Conservation (phyloP, 1,140 invertebrate genomes). For the Rhynchophorus ferrugineus region DNA sequence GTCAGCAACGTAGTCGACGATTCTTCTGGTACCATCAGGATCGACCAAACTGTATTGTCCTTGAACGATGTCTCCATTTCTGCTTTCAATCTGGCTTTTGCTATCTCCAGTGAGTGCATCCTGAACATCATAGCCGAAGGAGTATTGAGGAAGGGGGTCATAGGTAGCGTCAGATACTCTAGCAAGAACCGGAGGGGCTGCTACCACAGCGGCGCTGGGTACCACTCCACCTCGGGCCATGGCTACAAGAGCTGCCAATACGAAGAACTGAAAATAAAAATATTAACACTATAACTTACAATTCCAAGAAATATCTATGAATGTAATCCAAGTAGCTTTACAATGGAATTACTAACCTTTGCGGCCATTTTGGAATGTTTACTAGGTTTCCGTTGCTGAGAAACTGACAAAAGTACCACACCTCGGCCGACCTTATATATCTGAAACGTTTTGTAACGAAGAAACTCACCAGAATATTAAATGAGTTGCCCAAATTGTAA, state of each 20-base stretch:
- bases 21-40: slow-evolving; percentile 55
- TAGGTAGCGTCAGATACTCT: slow-evolving; percentile 44
- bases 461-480: no score
- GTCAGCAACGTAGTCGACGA: slow-evolving; percentile 57
- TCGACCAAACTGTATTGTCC: slow-evolving; percentile 57
- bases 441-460: no score
- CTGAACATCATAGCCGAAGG: slow-evolving; percentile 48
- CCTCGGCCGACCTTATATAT: no score
- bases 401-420: no score
- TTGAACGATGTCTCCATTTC: slow-evolving; percentile 55
- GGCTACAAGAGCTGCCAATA: slow-evolving; percentile 20
- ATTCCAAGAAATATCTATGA: no score
- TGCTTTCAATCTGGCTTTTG: slow-evolving; percentile 49
- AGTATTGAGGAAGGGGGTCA: slow-evolving; percentile 46
- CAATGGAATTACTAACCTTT: no score
- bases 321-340: slow-evolving; percentile 30
- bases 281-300: no score
- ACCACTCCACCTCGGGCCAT: slow-evolving; percentile 26
- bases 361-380: no score
- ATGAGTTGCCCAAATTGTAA: no score
- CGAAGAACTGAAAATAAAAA: no score
- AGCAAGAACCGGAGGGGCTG: slow-evolving; percentile 26
- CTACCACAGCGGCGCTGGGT: slow-evolving; percentile 35
- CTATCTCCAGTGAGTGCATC: slow-evolving; percentile 50
- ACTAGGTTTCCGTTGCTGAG: no score